These are phyloP conservation scores for Lamprologus tigripictilis DNA, from an alignment of 2,113 vertebrate genomes.

Conservation along the genomic window DNA sequence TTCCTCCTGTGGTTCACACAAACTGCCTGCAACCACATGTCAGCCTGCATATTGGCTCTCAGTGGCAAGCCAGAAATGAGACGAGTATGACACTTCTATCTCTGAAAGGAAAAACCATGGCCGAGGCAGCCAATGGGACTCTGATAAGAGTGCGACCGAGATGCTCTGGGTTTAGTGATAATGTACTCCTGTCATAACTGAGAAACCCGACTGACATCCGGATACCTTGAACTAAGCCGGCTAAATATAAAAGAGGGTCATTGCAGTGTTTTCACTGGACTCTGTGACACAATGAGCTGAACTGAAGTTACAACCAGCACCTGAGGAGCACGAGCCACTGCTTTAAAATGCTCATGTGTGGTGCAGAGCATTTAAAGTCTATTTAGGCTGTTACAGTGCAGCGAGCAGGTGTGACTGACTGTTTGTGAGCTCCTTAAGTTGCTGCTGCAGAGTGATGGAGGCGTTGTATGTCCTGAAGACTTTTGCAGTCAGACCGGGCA, in stretches of 20 bases:
- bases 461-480: constrained; percentile 80
- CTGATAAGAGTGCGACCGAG: constrained; percentile 13
- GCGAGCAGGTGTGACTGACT: constrained; percentile 29
- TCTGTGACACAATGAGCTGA: neutral
- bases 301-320: neutral
- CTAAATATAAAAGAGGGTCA: neutral
- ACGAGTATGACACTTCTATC: constrained; percentile 23
- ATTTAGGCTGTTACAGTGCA: neutral
- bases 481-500: constrained; percentile 76
- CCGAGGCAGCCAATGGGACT: neutral
- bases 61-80: constrained; percentile 10
- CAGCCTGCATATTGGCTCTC: constrained; percentile 24
- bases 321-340: neutral
- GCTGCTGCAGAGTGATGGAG: constrained; percentile 77
- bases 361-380: neutral
- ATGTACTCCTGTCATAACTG: neutral
- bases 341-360: neutral
- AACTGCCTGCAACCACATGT: neutral
- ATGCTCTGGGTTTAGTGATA: neutral
- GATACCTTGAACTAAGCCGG: neutral
- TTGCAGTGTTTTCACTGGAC: neutral
- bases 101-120: constrained; percentile 3
- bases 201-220: neutral
- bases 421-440: constrained; percentile 71
- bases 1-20: neutral